phyloP scores from a whole-genome alignment of 30 jellyfish, hydroid and myxozoan species.

The Aurelia coerulea region DNA sequence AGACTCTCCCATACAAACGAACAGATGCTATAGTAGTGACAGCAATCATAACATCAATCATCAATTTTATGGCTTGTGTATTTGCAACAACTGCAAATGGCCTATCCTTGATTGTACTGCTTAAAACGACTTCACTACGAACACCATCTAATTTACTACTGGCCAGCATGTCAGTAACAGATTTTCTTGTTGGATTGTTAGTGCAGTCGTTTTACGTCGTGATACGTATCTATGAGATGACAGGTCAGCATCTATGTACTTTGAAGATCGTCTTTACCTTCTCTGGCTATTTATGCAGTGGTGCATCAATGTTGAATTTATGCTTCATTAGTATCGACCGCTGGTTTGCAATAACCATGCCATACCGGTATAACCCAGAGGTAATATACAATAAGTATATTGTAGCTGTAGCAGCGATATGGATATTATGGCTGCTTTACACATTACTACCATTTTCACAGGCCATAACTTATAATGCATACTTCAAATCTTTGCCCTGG shows the following conservation, averaged over 20 bases:
- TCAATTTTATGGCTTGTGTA: background rate
- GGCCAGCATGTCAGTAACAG: conserved; percentile 33
- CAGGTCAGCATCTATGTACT: conserved; percentile 14
- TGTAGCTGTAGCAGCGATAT: too few species aligned
- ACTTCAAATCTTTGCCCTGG: conserved; percentile 8
- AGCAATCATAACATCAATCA: background rate
- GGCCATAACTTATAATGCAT: too few species aligned
- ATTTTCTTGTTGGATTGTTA: conserved; percentile 31
- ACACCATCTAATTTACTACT: conserved; percentile 40
- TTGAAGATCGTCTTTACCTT: conserved; percentile 24
- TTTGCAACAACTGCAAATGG: conserved; percentile 16
- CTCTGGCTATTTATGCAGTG: conserved; percentile 26
- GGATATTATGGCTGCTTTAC: too few species aligned
- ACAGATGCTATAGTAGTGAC: conserved; percentile 15
- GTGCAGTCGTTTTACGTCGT: conserved; percentile 31
- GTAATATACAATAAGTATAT: too few species aligned
- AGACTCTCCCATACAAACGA: background rate
- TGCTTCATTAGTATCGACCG: conserved; percentile 37
- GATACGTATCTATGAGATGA: conserved; percentile 30
- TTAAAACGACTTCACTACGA: background rate
- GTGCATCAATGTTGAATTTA: conserved; percentile 33
- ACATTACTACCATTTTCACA: too few species aligned
- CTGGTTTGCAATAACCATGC: conserved; percentile 27
- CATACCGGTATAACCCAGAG: conserved; percentile 29
- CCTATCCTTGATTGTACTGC: background rate